Evolutionary conservation across 2,888 invertebrate genomes (phyloP).

Genomic region (Dione juno): DNA sequence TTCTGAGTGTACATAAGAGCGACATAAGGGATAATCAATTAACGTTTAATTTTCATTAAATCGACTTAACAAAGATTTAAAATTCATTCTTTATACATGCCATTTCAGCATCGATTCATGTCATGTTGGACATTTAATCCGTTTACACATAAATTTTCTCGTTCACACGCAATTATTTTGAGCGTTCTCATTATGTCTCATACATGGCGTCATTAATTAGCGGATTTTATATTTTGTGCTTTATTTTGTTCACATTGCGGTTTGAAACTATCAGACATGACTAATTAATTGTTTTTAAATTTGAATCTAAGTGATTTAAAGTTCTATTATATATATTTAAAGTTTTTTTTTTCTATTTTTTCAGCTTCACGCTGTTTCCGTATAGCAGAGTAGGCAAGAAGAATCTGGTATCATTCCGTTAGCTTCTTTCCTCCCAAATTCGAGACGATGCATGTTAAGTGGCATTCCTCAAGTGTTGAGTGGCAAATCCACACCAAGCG

Average conservation of each 20-base stretch:
- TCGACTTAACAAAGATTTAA: not conserved
- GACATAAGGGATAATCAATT: too few relatives aligned
- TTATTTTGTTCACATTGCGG: not conserved
- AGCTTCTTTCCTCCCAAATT: not conserved
- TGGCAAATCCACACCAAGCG: too few relatives aligned
- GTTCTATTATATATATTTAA: not conserved
- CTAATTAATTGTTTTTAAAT: not conserved
- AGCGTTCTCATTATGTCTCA: conserved; percentile 35
- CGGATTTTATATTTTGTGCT: conserved; percentile 2
- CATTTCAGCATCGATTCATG: conserved; percentile 2
- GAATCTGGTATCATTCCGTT: too few relatives aligned
- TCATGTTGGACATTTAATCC: conserved; percentile 14
- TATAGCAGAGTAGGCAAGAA: too few relatives aligned
- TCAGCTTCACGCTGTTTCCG: too few relatives aligned
- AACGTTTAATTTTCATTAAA: not conserved
- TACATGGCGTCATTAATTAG: conserved; percentile 25
- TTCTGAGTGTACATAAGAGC: too few relatives aligned
- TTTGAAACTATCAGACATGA: not conserved
- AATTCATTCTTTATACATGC: conserved; percentile 12
- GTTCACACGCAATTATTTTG: conserved; percentile 35
- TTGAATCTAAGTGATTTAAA: not conserved
- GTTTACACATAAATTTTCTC: conserved; percentile 31
- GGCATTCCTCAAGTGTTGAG: too few relatives aligned
- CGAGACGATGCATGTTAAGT: too few relatives aligned
- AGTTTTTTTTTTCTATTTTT: too few relatives aligned